Conservation (phyloP, 2,113 vertebrate genomes). For the Colinus virginianus region DNA sequence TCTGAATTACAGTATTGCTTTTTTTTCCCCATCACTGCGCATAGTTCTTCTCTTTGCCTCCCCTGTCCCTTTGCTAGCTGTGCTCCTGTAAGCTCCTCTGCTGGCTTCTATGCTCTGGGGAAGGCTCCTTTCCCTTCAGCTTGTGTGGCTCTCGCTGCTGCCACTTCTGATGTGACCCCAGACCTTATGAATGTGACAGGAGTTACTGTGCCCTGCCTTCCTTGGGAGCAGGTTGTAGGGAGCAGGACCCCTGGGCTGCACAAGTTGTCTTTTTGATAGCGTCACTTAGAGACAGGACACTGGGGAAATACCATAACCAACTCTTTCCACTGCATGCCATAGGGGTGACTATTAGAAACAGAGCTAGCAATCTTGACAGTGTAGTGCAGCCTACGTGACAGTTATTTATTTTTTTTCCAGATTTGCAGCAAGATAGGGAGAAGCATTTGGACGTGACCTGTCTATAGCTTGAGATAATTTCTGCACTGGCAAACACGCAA, state of each 20-base stretch:
- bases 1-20: neutral
- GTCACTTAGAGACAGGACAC: neutral
- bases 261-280: neutral
- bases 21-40: neutral
- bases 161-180: accelerated
- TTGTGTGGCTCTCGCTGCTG: accelerated
- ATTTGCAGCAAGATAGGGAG: neutral
- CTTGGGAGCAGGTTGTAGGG: neutral
- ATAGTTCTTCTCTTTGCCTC: neutral
- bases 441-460: neutral
- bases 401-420: neutral
- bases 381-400: neutral
- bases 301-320: neutral
- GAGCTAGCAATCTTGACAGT: neutral
- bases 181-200: accelerated
- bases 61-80: neutral
- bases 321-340: neutral
- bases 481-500: neutral
- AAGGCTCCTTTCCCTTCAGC: neutral
- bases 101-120: neutral
- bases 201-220: neutral
- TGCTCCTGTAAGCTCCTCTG: neutral
- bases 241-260: neutral
- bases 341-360: neutral
- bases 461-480: slow-evolving; percentile 18